phyloP scores from a whole-genome alignment of 2,113 vertebrate genomes.

The Oryzias melastigma region DNA sequence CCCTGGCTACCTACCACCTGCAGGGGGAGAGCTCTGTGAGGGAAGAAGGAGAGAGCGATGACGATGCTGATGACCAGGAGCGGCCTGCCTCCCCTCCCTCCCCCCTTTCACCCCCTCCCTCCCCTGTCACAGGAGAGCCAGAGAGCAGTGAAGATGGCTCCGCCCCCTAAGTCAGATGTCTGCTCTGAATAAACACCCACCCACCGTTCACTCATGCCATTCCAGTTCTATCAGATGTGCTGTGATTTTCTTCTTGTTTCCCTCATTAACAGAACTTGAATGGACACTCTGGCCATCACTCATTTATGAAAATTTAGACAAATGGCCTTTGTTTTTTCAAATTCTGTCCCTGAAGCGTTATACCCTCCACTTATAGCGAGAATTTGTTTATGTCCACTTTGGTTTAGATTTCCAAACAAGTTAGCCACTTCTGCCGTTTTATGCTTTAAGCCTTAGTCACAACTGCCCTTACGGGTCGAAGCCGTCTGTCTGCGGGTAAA shows the following conservation, averaged over 20 bases:
- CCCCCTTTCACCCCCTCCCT: conserved; percentile 68
- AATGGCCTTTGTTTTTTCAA: conserved; percentile 48
- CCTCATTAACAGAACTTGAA: conserved; percentile 51
- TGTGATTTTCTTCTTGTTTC: conserved; percentile 43
- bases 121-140: conserved; percentile 58
- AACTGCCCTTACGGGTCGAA: no score
- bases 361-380: conserved; percentile 8
- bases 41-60: conserved; percentile 31
- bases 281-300: conserved; percentile 21
- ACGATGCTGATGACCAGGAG: conserved; percentile 26
- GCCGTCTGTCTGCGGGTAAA: no score
- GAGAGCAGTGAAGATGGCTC: conserved; percentile 56
- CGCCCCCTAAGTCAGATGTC: conserved; percentile 44
- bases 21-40: conserved; percentile 57
- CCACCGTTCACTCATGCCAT: conserved; percentile 3
- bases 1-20: conserved; percentile 88
- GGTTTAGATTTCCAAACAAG: conserved; percentile 30
- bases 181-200: conserved; percentile 63
- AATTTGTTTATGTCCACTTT: conserved; percentile 13
- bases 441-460: neutral
- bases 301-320: conserved; percentile 16
- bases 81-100: conserved; percentile 61
- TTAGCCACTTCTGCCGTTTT: conserved; percentile 26
- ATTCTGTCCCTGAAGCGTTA: conserved; percentile 31
- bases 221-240: conserved; percentile 31